These are phyloP conservation scores for Alsophila aescularia DNA, from an alignment of 2,888 invertebrate genomes.

Conservation along the genomic window DNA sequence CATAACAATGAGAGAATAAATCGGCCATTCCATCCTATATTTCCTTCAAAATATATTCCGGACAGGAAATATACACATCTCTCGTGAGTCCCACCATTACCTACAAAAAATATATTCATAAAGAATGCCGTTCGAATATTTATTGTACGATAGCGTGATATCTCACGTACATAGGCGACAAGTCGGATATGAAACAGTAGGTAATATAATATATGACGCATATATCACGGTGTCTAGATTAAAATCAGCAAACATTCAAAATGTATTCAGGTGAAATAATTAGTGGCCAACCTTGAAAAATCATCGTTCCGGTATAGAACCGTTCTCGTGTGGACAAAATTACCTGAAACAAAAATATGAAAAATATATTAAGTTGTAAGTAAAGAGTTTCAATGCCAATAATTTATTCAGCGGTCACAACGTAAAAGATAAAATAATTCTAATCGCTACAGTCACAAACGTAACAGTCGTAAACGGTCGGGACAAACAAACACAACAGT, in stretches of 20 bases:
- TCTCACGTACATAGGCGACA: constrained; percentile 6
- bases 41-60: constrained; percentile 4
- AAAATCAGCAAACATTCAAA: constrained; percentile 34
- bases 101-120: no score
- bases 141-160: constrained; percentile 17
- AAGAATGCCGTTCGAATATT: constrained; percentile 21
- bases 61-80: constrained; percentile 3
- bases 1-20: constrained; percentile 33
- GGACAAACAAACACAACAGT: constrained; percentile 41
- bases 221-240: constrained; percentile 29
- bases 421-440: no score
- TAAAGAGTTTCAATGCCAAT: background rate
- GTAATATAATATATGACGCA: constrained; percentile 26
- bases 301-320: constrained; percentile 33
- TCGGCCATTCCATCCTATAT: constrained; percentile 14
- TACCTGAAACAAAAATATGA: constrained; percentile 66
- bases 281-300: constrained; percentile 55
- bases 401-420: constrained; percentile 6
- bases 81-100: constrained; percentile 14
- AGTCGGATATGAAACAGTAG: constrained; percentile 14
- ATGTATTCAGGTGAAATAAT: constrained; percentile 61
- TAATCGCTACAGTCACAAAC: constrained; percentile 3
- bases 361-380: constrained; percentile 18
- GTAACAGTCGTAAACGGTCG: constrained; percentile 18
- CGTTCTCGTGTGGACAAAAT: constrained; percentile 45